Conservation (phyloP, 2,113 vertebrate genomes). For the Desmodus rotundus region DNA sequence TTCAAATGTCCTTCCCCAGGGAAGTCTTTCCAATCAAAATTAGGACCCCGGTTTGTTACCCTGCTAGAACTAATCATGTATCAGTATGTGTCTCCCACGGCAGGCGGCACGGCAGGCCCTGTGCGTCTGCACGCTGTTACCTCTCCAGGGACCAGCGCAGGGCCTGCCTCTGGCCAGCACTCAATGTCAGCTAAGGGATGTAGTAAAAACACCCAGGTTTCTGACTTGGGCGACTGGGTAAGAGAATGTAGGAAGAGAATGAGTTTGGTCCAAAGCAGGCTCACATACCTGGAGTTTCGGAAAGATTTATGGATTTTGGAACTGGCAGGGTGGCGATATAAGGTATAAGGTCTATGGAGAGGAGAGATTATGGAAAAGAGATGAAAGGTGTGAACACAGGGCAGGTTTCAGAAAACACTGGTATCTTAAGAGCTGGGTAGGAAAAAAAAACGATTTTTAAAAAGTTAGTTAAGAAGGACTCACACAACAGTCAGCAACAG, state of each 20-base stretch:
- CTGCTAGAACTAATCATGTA: neutral
- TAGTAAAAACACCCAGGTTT: neutral
- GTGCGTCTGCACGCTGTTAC: neutral
- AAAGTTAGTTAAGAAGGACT: neutral
- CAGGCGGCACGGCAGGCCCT: neutral
- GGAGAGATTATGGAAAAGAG: neutral
- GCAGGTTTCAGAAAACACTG: neutral
- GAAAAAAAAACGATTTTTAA: neutral
- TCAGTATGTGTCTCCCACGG: neutral
- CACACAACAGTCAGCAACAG: neutral
- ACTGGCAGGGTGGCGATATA: neutral
- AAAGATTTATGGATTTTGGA: neutral
- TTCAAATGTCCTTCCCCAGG: constrained; percentile 20
- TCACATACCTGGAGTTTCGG: neutral
- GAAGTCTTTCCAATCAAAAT: constrained; percentile 8
- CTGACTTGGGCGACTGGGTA: neutral
- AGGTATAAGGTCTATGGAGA: neutral
- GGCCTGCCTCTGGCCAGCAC: neutral
- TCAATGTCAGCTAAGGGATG: neutral
- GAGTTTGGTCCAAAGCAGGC: neutral
- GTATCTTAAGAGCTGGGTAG: neutral
- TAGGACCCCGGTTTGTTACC: neutral
- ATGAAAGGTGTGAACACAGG: neutral
- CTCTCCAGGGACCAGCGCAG: neutral
- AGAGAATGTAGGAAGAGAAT: neutral